These are phyloP conservation scores for Pygmarrhopalites habei DNA, from an alignment of 1,140 invertebrate species.

Conservation along the genomic window DNA sequence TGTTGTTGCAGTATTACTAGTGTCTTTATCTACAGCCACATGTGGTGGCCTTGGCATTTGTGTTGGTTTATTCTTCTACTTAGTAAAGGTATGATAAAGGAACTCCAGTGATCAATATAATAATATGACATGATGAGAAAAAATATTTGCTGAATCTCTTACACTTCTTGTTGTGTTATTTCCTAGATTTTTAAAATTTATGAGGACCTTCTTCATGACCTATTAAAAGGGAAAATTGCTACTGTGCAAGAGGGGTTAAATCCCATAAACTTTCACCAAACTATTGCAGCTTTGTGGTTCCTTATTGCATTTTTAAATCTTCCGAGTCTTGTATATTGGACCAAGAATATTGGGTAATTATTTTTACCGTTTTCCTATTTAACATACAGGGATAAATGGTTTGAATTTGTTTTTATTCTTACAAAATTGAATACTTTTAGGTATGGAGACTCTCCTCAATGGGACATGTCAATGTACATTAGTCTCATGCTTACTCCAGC, in stretches of 20 bases:
- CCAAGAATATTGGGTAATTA: conserved; percentile 21
- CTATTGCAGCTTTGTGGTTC: conserved; percentile 25
- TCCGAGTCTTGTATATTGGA: conserved; percentile 26
- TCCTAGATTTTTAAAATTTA: conserved; percentile 36
- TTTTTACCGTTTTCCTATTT: background rate
- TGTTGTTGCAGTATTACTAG: conserved; percentile 24
- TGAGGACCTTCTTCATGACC: conserved; percentile 32
- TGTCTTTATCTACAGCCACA: conserved; percentile 22
- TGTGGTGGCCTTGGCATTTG: conserved; percentile 30
- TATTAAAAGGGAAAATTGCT: conserved; percentile 20
- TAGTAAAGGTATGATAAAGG: conserved; percentile 27
- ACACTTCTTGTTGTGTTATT: background rate
- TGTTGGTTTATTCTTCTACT: conserved; percentile 16
- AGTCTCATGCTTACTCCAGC: conserved; percentile 26
- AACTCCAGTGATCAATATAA: too few relatives aligned
- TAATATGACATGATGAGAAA: too few relatives aligned
- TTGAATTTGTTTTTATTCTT: too few relatives aligned
- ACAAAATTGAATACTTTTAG: background rate
- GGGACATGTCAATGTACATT: conserved; percentile 34
- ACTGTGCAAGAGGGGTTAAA: conserved; percentile 18
- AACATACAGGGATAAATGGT: too few relatives aligned
- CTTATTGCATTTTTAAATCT: conserved; percentile 23
- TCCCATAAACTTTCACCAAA: conserved; percentile 33
- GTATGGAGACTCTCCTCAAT: conserved; percentile 16
- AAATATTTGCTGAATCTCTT: background rate